Conservation (phyloP, 2,888 invertebrate species). For the Eustalomyia histrio region DNA sequence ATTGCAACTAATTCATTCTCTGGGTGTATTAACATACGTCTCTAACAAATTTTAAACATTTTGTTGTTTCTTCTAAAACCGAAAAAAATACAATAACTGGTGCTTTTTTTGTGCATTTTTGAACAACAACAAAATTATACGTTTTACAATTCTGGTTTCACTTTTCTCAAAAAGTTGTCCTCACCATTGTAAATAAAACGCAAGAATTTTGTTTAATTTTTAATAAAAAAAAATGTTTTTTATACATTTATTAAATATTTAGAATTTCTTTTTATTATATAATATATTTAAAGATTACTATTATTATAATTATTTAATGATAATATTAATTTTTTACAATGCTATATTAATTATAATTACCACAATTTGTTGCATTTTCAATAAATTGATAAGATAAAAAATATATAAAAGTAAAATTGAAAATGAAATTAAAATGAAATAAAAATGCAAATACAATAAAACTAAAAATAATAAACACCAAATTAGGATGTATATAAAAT, state of each 20-base stretch:
- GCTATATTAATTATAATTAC: constrained; percentile 41
- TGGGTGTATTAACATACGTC: too few relatives aligned
- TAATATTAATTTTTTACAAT: constrained; percentile 55
- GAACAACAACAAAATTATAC: too few relatives aligned
- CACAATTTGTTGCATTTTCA: constrained; percentile 52
- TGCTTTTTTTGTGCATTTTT: too few relatives aligned
- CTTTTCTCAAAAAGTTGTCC: too few relatives aligned
- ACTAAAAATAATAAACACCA: constrained; percentile 26
- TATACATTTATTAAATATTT: constrained; percentile 57
- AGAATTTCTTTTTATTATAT: constrained; percentile 41
- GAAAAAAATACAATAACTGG: too few relatives aligned
- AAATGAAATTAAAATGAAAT: too few relatives aligned
- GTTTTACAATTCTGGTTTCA: too few relatives aligned
- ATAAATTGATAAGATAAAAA: constrained; percentile 7
- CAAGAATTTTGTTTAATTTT: constrained; percentile 35
- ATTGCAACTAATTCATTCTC: too few relatives aligned
- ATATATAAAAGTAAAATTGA: constrained; percentile 22
- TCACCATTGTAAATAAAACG: constrained; percentile 35
- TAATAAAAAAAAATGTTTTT: constrained; percentile 56
- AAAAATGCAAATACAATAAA: constrained; percentile 2
- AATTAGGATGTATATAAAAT: constrained; percentile 16
- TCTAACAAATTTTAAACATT: too few relatives aligned
- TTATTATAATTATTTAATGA: constrained; percentile 37
- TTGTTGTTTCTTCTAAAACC: too few relatives aligned
- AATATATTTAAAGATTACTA: constrained; percentile 43